Evolutionary conservation across 2,888 invertebrate genomes (phyloP).

Genomic region (Autographa gamma): DNA sequence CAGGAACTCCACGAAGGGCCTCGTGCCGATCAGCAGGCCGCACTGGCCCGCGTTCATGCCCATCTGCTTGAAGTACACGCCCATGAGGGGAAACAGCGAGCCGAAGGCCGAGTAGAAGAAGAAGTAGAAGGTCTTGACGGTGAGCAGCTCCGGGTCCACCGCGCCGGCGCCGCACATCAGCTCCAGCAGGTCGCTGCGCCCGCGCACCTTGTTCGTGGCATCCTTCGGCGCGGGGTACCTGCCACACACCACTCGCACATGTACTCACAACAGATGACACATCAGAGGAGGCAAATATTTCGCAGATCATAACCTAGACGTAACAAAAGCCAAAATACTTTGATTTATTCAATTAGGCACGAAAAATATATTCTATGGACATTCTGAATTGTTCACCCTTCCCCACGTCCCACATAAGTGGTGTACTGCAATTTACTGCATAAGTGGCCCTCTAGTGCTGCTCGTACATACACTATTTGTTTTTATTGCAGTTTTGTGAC

Average conservation of each 20-base stretch:
- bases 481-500: no score
- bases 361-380: no score
- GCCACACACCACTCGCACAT: slow-evolving; percentile 28
- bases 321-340: no score
- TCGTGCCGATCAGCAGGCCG: slow-evolving; percentile 97
- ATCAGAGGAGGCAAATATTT: no score
- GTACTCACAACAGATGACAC: no score
- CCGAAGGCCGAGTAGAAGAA: slow-evolving; percentile 99
- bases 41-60: slow-evolving; percentile 99
- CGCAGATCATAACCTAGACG: no score
- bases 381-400: no score
- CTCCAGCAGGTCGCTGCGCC: slow-evolving; percentile 95
- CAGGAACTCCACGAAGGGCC: slow-evolving; percentile 99
- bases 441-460: no score
- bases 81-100: slow-evolving; percentile 98
- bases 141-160: slow-evolving; percentile 96
- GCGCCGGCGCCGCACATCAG: slow-evolving; percentile 93
- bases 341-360: no score
- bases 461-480: no score
- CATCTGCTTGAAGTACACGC: slow-evolving; percentile 99
- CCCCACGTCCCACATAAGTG: no score
- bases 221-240: slow-evolving; percentile 96
- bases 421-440: no score
- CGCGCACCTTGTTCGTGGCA: slow-evolving; percentile 96
- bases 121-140: slow-evolving; percentile 99